phyloP scores from a whole-genome alignment of 2,888 invertebrate genomes.

The Acleris laterana region DNA sequence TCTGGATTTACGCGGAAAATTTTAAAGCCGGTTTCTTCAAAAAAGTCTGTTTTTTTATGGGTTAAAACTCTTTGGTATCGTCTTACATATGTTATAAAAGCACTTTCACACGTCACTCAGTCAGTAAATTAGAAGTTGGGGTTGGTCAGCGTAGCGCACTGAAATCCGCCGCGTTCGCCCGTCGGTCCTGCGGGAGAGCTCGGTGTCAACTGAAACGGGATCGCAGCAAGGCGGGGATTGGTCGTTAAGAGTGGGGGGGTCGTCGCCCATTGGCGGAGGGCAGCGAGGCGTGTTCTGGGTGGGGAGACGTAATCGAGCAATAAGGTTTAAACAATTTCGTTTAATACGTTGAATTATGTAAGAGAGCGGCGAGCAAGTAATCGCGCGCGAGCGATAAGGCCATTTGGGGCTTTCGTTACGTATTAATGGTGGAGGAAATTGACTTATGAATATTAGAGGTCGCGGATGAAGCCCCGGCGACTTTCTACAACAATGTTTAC shows the following conservation, averaged over 20 bases:
- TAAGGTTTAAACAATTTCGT: constrained; percentile 86
- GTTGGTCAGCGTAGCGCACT: constrained; percentile 46
- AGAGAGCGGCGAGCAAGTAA: constrained; percentile 83
- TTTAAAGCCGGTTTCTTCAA: not conserved
- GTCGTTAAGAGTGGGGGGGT: constrained; percentile 55
- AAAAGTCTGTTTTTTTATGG: not conserved
- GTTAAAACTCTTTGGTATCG: not conserved
- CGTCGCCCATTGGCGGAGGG: constrained; percentile 69
- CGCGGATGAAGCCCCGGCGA: constrained; percentile 73
- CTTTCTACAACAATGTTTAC: constrained; percentile 70
- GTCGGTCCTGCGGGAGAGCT: constrained; percentile 38
- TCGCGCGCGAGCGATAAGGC: constrained; percentile 85
- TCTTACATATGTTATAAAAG: constrained; percentile 17
- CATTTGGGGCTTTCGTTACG: constrained; percentile 85
- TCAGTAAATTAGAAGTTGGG: constrained; percentile 28
- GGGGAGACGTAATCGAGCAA: constrained; percentile 84
- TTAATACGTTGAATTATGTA: constrained; percentile 86
- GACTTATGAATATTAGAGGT: constrained; percentile 85
- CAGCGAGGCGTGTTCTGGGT: constrained; percentile 79
- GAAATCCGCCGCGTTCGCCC: constrained; percentile 50
- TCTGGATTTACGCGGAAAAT: constrained; percentile 13
- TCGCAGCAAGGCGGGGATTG: constrained; percentile 57
- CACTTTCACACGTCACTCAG: constrained; percentile 51
- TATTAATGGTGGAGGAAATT: constrained; percentile 85
- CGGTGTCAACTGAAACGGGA: constrained; percentile 59